Evolutionary conservation across 2,113 vertebrate species (phyloP).

Genomic region (Colistium nudipinnis): DNA sequence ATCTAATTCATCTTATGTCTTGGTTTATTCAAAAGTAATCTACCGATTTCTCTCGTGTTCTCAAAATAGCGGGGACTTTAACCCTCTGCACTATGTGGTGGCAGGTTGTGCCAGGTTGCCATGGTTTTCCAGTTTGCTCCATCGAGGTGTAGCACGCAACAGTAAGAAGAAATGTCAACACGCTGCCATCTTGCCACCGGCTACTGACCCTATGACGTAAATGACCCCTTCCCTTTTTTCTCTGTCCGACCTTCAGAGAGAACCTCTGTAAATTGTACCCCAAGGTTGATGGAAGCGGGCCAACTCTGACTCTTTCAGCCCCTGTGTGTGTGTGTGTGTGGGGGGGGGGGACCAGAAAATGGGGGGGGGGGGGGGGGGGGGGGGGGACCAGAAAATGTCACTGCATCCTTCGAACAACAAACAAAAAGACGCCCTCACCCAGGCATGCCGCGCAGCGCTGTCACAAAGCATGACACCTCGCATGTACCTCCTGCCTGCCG

Average conservation of each 20-base stretch:
- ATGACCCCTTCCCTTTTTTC: conserved; percentile 22
- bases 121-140: conserved; percentile 32
- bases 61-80: neutral
- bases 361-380: conserved; percentile 31
- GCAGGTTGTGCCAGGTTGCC: conserved; percentile 11
- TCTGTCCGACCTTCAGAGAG: conserved; percentile 15
- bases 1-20: too few relatives aligned
- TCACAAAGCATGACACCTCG: conserved; percentile 56
- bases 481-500: conserved; percentile 38
- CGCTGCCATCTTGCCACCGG: conserved; percentile 18
- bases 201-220: conserved; percentile 55
- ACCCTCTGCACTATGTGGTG: neutral
- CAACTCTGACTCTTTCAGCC: conserved; percentile 30
- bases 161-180: conserved; percentile 47
- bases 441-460: conserved; percentile 20
- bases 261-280: conserved; percentile 20
- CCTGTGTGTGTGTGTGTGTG: too few relatives aligned
- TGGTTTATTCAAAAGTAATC: too few relatives aligned
- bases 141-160: conserved; percentile 17
- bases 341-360: conserved; percentile 50
- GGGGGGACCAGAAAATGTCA: conserved; percentile 63
- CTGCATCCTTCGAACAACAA: conserved; percentile 60
- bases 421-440: conserved; percentile 50
- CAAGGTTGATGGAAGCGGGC: conserved; percentile 52
- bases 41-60: neutral